Conservation (phyloP, 2,113 vertebrate species). For the Ceyx cyanopectus region DNA sequence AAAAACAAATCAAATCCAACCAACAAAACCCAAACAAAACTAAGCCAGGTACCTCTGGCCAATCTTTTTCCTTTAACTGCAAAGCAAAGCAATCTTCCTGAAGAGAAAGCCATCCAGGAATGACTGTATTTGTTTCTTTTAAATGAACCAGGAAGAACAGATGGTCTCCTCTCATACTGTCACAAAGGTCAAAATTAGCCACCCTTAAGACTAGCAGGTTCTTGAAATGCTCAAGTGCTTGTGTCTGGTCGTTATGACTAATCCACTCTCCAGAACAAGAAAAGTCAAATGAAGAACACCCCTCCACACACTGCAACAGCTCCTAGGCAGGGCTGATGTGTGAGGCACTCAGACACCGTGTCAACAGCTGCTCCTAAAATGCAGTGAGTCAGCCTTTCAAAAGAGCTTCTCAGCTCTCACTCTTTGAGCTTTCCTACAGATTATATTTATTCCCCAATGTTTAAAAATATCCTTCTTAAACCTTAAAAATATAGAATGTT, state of each 20-base stretch:
- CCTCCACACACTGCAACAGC: slow-evolving; percentile 32
- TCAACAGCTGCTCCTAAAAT: slow-evolving; percentile 54
- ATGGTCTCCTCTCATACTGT: slow-evolving; percentile 34
- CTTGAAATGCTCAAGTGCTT: slow-evolving; percentile 55
- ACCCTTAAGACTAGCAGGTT: slow-evolving; percentile 37
- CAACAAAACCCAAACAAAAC: not conserved
- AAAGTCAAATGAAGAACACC: slow-evolving; percentile 66
- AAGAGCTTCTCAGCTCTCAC: slow-evolving; percentile 20
- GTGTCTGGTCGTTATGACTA: slow-evolving; percentile 46
- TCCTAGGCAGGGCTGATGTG: slow-evolving; percentile 41
- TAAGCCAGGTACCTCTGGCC: not conserved
- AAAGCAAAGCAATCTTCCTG: not conserved
- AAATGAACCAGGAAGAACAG: slow-evolving; percentile 43
- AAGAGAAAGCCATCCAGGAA: slow-evolving; percentile 6
- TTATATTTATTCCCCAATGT: slow-evolving; percentile 24
- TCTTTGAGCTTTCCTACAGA: not conserved
- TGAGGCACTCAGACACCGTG: slow-evolving; percentile 32
- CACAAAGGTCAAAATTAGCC: slow-evolving; percentile 52
- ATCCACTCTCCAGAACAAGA: slow-evolving; percentile 57
- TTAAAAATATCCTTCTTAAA: slow-evolving; percentile 50
- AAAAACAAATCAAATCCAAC: not conserved
- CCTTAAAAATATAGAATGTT: not conserved
- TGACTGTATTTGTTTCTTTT: slow-evolving; percentile 5
- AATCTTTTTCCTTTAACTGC: not conserved
- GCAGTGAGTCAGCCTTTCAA: slow-evolving; percentile 51